Percentiles rank a stretch among this genome's conserved stretches.
Evolutionary conservation across 1,140 invertebrate species (phyloP).

Genomic region (Zaprionus kolodkinae): DNA sequence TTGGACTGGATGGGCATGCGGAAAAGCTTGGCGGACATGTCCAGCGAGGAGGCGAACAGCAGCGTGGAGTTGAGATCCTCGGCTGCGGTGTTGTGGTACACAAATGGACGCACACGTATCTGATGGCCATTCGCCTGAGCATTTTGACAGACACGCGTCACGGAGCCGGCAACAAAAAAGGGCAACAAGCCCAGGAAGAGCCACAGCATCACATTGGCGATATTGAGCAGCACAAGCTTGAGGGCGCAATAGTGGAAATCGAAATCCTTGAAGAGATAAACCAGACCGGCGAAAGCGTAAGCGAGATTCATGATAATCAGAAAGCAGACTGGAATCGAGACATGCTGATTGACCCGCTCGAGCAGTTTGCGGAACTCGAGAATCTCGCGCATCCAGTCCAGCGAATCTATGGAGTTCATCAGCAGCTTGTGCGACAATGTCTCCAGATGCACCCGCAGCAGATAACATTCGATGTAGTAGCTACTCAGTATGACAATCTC

Average conservation of each 20-base stretch:
- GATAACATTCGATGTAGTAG: constrained; percentile 92
- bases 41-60: constrained; percentile 90
- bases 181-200: constrained; percentile 88
- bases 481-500: constrained; percentile 91
- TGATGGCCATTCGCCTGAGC: constrained; percentile 90
- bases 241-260: constrained; percentile 84
- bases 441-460: constrained; percentile 89
- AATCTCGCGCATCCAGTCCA: constrained; percentile 92
- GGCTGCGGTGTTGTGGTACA: constrained; percentile 90
- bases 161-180: constrained; percentile 89
- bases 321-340: constrained; percentile 89
- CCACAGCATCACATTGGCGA: constrained; percentile 89
- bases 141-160: constrained; percentile 89
- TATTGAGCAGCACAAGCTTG: constrained; percentile 86
- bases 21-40: constrained; percentile 90
- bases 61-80: constrained; percentile 91
- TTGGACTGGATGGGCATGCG: constrained; percentile 89
- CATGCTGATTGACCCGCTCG: constrained; percentile 89
- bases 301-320: constrained; percentile 90
- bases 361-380: constrained; percentile 90
- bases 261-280: constrained; percentile 87
- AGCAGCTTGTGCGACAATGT: constrained; percentile 89
- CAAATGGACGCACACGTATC: constrained; percentile 90
- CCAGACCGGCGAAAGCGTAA: constrained; percentile 88
- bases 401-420: constrained; percentile 88